Evolutionary conservation across 2,888 invertebrate genomes (phyloP), one percentile per base, ranked within the genome.

Genomic region (Rapana venosa): DNA sequence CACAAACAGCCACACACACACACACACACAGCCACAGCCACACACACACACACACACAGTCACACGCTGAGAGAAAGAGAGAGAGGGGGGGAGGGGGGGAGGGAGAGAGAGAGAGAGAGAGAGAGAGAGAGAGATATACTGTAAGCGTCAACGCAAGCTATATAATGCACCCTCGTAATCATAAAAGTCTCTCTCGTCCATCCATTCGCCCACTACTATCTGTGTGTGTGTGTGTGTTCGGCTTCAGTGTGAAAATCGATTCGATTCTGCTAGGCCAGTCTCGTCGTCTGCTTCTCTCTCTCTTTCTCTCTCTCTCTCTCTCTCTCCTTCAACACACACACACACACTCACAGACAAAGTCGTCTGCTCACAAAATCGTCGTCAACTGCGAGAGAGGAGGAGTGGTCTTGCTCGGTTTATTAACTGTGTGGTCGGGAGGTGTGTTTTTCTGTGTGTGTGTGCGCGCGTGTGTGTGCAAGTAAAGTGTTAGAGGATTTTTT

Each of bases 231-330:
- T 47, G 47, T 47, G 47, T 47, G 47, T 47, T 47, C 47, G 47
- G 47, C 66, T 26, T 66, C 66, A 17, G 66, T 22, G 66, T 66
- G 66, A 26, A 66, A 26, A 26, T 26, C 17, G 66, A 26, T 26
- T 66, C 20, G 47, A 47, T 47, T 47, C 47, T 47, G 47, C 47
- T 47, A n/a, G n/a, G n/a, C n/a, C n/a, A n/a, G n/a, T n/a, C 8
- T 47, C 47, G 47, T 47, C 66, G 66, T 66, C 20, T 66, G 26
- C 66, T 66, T 87, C 77, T 87, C 87, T 87, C 87, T 87, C 87
- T 87, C 8, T 74, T 32, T 87, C 77, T 87, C 87, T 87, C 77
- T 87, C 74, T 87, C 47, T 87, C 87, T 87, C 8, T 74, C 70
- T 87, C 77, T 87, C 87, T 87, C 77, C 74, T 87, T 26, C 26